Conservation (phyloP, 1,140 invertebrate species). For the Chironomus tepperi region DNA sequence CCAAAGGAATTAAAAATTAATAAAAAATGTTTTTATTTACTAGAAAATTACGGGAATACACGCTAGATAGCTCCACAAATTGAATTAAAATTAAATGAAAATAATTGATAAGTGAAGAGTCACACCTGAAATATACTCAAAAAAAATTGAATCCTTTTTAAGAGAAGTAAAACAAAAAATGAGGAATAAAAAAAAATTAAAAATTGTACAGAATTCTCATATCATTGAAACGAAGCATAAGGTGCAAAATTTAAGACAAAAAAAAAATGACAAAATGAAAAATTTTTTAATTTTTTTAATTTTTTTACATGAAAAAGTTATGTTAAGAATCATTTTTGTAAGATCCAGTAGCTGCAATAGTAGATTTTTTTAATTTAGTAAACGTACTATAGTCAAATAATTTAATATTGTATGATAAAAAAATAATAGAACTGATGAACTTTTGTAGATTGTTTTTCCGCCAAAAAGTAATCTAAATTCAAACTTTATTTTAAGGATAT, state of each 20-base stretch:
- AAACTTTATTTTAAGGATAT: too few relatives aligned
- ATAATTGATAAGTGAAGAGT: neutral
- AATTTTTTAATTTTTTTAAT: neutral
- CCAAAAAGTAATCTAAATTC: too few relatives aligned
- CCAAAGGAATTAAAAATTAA: too few relatives aligned
- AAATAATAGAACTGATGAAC: too few relatives aligned
- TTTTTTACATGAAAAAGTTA: neutral
- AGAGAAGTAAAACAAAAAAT: neutral
- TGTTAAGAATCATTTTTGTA: neutral
- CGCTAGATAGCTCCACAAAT: neutral
- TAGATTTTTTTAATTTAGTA: too few relatives aligned
- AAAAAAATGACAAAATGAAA: neutral
- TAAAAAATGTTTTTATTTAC: neutral
- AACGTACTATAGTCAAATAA: too few relatives aligned
- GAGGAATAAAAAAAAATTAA: neutral
- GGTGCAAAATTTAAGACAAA: neutral
- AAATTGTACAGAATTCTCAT: conserved; percentile 14
- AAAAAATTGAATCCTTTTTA: neutral
- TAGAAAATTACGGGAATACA: neutral
- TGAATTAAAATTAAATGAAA: neutral
- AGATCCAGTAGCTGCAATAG: neutral
- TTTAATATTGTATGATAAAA: too few relatives aligned
- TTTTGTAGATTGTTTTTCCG: too few relatives aligned
- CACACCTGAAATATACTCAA: conserved; percentile 23
- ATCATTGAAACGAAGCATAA: conserved; percentile 13